Percentiles rank a stretch among this genome's conserved stretches.
Evolutionary conservation across 1,140 invertebrate genomes (phyloP).

Genomic region (Eumeta japonica): DNA sequence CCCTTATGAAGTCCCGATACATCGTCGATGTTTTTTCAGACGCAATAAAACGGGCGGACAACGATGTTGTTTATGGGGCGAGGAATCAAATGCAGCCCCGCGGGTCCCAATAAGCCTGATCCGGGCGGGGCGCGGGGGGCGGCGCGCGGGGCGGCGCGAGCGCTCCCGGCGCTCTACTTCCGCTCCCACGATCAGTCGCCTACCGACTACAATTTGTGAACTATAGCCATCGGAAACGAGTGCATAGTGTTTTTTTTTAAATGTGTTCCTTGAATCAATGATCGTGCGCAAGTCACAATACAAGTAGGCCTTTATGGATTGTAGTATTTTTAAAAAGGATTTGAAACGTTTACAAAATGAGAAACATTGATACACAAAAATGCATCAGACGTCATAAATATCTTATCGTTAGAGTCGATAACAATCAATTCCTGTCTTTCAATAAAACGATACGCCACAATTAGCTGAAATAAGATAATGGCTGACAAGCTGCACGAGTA

Average conservation of each 20-base stretch:
- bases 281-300: background rate
- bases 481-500: constrained; percentile 79
- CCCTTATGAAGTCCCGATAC: no score
- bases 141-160: constrained; percentile 32
- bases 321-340: background rate
- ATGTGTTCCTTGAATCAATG: background rate
- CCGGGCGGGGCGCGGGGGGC: constrained; percentile 30
- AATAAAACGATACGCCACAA: no score
- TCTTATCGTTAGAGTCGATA: no score
- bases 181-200: constrained; percentile 16
- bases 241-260: background rate
- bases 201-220: no score
- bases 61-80: constrained; percentile 39
- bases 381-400: no score
- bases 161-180: constrained; percentile 32
- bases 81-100: constrained; percentile 32
- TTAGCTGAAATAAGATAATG: constrained; percentile 30
- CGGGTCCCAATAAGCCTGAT: constrained; percentile 47
- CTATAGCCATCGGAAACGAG: background rate
- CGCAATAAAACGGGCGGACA: constrained; percentile 42
- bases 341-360: background rate
- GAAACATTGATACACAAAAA: background rate
- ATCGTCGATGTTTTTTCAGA: no score
- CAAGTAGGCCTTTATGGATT: background rate
- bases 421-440: no score